phyloP scores from a whole-genome alignment of 2,888 invertebrate species.

The Villa cingulata region DNA sequence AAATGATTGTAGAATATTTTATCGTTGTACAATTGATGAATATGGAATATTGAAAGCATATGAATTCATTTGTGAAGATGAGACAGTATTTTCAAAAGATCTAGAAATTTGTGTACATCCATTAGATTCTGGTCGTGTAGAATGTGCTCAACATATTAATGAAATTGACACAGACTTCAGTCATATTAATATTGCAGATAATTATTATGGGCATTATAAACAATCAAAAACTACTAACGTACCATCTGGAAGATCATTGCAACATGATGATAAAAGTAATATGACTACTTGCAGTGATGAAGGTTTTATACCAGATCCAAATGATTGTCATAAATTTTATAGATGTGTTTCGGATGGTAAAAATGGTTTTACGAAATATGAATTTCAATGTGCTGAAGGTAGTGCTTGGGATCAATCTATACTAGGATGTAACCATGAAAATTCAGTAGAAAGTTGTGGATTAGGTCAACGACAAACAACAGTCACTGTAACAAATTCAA shows the following conservation, averaged over 20 bases:
- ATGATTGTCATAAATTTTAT: constrained; percentile 61
- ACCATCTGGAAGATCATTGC: not conserved
- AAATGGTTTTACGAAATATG: constrained; percentile 48
- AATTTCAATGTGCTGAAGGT: constrained; percentile 59
- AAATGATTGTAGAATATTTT: constrained; percentile 58
- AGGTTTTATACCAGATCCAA: constrained; percentile 56
- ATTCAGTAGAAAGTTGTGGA: constrained; percentile 42
- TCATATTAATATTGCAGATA: not conserved
- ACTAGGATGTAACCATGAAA: constrained; percentile 57
- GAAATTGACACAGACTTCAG: constrained; percentile 19
- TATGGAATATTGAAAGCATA: constrained; percentile 43
- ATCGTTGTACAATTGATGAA: constrained; percentile 55
- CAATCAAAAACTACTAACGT: not conserved
- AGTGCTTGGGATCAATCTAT: constrained; percentile 62
- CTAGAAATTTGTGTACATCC: constrained; percentile 58
- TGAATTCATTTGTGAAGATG: constrained; percentile 58
- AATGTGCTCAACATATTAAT: constrained; percentile 44
- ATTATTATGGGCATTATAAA: not conserved
- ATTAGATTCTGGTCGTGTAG: constrained; percentile 48
- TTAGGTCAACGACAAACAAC: constrained; percentile 11
- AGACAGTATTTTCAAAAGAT: constrained; percentile 59
- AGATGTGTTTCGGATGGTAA: constrained; percentile 54
- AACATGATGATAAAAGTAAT: not conserved
- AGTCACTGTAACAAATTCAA: not conserved
- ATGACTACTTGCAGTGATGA: constrained; percentile 26